These are phyloP conservation scores for Drosophila willistoni DNA, from an alignment of 1,140 invertebrate genomes.

Conservation along the genomic window DNA sequence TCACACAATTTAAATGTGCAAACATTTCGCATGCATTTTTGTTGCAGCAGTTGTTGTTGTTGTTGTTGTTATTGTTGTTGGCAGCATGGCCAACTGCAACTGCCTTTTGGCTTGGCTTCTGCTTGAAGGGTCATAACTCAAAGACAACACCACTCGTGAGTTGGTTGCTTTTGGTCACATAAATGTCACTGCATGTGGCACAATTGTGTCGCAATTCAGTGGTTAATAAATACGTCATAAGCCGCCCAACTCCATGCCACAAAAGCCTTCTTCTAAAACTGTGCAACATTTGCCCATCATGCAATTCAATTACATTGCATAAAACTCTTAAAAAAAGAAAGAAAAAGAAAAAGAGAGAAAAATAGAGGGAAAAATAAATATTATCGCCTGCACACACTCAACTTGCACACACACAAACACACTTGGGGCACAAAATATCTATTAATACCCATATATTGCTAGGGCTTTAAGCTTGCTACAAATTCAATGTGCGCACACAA, in stretches of 20 bases:
- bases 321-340: slow-evolving; percentile 4
- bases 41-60: slow-evolving; percentile 9
- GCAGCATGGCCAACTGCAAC: not conserved
- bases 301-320: slow-evolving; percentile 64
- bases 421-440: slow-evolving; percentile 60
- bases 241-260: slow-evolving; percentile 35
- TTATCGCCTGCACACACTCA: slow-evolving; percentile 18
- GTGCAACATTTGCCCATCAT: slow-evolving; percentile 43
- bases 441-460: slow-evolving; percentile 72
- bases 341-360: not conserved
- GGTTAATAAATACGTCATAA: slow-evolving; percentile 60
- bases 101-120: slow-evolving; percentile 42
- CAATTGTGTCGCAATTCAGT: slow-evolving; percentile 66
- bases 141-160: slow-evolving; percentile 56
- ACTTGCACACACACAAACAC: slow-evolving; percentile 35
- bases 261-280: slow-evolving; percentile 19
- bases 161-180: slow-evolving; percentile 56
- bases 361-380: slow-evolving; percentile 28
- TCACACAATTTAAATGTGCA: slow-evolving; percentile 61
- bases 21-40: slow-evolving; percentile 32
- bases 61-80: slow-evolving; percentile 19
- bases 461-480: slow-evolving; percentile 67
- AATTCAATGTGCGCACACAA: slow-evolving; percentile 79
- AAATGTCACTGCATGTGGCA: slow-evolving; percentile 75
- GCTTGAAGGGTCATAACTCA: slow-evolving; percentile 68